A percentile compares a stretch with the other conserved stretches of the same genome.
Conservation (phyloP, 2,113 vertebrate genomes). For the Falcunculus frontatus region DNA sequence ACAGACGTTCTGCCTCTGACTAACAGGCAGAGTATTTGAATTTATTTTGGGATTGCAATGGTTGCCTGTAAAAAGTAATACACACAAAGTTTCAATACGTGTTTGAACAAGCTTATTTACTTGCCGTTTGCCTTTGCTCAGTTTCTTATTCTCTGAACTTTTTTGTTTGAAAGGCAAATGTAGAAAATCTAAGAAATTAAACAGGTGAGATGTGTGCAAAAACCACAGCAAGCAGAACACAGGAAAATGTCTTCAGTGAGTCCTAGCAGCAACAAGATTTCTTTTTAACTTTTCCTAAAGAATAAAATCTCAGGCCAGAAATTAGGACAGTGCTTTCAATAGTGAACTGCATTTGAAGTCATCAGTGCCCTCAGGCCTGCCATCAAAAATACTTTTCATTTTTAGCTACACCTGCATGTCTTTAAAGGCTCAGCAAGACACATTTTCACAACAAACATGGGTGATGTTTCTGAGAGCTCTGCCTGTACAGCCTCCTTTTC, state of each 20-base stretch:
- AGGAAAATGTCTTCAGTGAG: not conserved
- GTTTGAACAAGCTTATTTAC: not conserved
- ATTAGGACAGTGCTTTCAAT: not conserved
- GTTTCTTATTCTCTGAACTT: not conserved
- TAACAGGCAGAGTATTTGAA: not conserved
- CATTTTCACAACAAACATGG: not conserved
- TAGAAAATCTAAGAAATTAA: not conserved
- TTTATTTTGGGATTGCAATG: not conserved
- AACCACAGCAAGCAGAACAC: not conserved
- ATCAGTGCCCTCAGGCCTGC: not conserved
- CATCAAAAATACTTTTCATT: not conserved
- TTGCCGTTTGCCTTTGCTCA: not conserved
- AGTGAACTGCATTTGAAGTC: not conserved
- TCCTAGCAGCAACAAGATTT: not conserved
- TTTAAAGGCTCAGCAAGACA: not conserved
- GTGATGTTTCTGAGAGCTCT: not conserved
- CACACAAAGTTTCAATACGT: not conserved
- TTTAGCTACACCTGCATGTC: not conserved
- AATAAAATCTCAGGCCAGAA: not conserved
- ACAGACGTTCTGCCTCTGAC: not conserved
- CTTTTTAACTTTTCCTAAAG: not conserved
- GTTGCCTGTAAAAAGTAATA: not conserved
- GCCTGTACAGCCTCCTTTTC: not conserved
- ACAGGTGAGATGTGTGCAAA: not conserved
- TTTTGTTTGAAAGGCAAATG: not conserved